A percentile compares a stretch with the other conserved stretches of the same genome.
Evolutionary conservation across 2,888 invertebrate species (phyloP).

Genomic region (Campoletis raptor): DNA sequence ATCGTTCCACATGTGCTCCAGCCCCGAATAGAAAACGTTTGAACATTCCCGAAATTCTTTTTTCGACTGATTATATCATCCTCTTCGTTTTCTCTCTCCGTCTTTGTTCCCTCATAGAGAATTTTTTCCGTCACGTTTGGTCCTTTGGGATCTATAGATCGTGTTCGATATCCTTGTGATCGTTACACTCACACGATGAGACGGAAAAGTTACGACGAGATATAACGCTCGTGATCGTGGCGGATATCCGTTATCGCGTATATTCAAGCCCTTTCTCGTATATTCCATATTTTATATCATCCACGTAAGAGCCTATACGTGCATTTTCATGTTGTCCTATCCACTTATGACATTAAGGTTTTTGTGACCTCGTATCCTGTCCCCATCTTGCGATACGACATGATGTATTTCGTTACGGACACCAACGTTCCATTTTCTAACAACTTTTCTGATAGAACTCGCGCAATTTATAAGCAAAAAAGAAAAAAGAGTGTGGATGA

Average conservation of each 20-base stretch:
- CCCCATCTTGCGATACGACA: conserved; percentile 16
- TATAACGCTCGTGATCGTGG: conserved; percentile 22
- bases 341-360: conserved; percentile 42
- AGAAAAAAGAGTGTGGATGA: too few relatives aligned
- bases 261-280: conserved; percentile 2
- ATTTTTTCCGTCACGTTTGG: background rate
- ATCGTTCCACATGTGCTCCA: background rate
- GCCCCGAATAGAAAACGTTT: background rate
- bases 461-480: background rate
- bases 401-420: conserved; percentile 4
- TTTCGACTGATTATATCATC: background rate
- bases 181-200: conserved; percentile 52
- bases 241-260: conserved; percentile 46
- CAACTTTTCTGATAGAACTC: background rate
- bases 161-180: conserved; percentile 21
- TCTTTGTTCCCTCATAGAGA: background rate
- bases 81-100: background rate
- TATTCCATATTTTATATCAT: conserved; percentile 38
- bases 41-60: conserved; percentile 41
- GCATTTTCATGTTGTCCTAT: conserved; percentile 20
- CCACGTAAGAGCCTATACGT: conserved; percentile 9
- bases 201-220: conserved; percentile 39
- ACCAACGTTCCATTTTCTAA: background rate
- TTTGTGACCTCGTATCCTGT: conserved; percentile 19
- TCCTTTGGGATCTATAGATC: background rate